Percentiles rank a stretch among this genome's conserved stretches.
Evolutionary conservation across 2,888 invertebrate genomes (phyloP).

Genomic region (Rhamnusium bicolor): DNA sequence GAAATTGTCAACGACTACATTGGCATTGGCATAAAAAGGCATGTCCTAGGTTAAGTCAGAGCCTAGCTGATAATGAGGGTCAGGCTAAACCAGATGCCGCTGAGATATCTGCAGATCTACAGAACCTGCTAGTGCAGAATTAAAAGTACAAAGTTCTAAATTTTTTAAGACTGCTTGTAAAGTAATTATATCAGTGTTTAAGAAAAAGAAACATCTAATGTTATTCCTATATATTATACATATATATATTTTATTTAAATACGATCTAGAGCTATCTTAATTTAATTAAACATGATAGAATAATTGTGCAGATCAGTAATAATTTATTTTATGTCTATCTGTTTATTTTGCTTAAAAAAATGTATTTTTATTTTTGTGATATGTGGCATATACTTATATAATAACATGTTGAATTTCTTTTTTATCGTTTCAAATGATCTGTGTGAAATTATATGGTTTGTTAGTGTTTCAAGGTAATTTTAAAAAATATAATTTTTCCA

Average conservation of each 20-base stretch:
- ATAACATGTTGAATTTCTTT: too few relatives aligned
- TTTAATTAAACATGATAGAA: background rate
- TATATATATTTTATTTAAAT: background rate
- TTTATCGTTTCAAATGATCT: too few relatives aligned
- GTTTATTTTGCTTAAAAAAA: background rate
- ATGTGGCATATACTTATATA: too few relatives aligned
- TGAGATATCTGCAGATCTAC: conserved; percentile 61
- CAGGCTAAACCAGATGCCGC: conserved; percentile 55
- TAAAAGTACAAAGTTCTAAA: conserved; percentile 34
- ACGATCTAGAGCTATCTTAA: background rate
- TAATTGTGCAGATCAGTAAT: background rate
- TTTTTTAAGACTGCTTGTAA: conserved; percentile 12
- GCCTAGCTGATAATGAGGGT: conserved; percentile 39
- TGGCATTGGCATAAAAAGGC: conserved; percentile 94
- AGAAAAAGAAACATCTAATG: background rate
- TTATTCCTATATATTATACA: background rate
- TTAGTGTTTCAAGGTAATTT: too few relatives aligned
- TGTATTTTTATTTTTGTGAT: too few relatives aligned
- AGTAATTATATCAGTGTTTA: background rate
- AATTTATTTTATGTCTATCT: background rate
- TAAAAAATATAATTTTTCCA: too few relatives aligned
- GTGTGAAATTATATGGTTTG: too few relatives aligned
- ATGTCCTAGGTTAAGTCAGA: conserved; percentile 77
- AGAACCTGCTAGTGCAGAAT: conserved; percentile 60
- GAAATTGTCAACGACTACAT: conserved; percentile 94